phyloP scores from a whole-genome alignment of 2,113 vertebrate species.

The Pampusana beccarii region DNA sequence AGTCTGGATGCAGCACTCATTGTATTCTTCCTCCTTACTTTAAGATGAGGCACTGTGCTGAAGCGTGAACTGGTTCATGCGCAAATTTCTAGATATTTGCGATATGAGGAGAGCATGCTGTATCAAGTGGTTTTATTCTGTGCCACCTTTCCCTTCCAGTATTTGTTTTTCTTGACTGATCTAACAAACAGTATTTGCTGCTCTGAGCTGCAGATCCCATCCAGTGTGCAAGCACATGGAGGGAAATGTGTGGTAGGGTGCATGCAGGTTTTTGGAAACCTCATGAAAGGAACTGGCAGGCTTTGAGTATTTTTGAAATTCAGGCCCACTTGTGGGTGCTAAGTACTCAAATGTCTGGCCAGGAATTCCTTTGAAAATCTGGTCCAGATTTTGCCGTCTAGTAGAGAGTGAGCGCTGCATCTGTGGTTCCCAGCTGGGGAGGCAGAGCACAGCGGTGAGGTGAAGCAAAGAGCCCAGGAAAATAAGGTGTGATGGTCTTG shows the following conservation, averaged over 20 bases:
- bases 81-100: not conserved
- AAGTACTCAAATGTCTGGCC: not conserved
- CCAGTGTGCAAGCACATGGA: not conserved
- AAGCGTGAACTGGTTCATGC: not conserved
- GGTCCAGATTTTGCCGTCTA: not conserved
- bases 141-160: not conserved
- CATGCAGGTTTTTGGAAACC: constrained; percentile 1
- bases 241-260: not conserved
- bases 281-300: not conserved
- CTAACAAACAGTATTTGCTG: not conserved
- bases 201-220: not conserved
- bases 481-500: not conserved
- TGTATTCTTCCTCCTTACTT: not conserved
- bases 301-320: constrained; percentile 15
- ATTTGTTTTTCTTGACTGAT: not conserved
- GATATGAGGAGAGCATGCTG: not conserved
- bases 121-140: not conserved
- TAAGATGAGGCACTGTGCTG: not conserved
- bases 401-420: rapidly evolving
- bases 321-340: not conserved
- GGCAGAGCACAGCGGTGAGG: rapidly evolving
- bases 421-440: not conserved
- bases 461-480: not conserved
- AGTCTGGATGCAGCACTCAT: not conserved
- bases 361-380: constrained; percentile 15